Base-by-base conservation (phyloP, 2,888 invertebrate genomes). In the Epiperipatus broadwayi region DNA sequence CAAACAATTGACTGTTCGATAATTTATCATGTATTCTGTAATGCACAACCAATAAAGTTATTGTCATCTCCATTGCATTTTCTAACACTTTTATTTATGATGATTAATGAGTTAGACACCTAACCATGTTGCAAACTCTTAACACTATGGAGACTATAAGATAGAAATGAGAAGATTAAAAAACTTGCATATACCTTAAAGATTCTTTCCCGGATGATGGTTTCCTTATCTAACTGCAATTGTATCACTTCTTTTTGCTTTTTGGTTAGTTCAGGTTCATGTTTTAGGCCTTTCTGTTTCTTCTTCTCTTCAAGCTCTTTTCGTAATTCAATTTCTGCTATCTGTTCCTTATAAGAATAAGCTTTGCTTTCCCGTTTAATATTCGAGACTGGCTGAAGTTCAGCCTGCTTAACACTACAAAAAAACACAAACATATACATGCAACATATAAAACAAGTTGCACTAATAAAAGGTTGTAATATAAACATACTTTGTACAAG, bases 261-360 rank as follows among this genome's bases (percentile, higher is more conserved):
- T 8, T 41, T 44, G 35, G 40, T 42, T n/a, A 47, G 60, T 49
- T 73, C 70, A 0, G 72, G 71, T 31, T 72, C 73, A 34, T 53
- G 50, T 76, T 27, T 72, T 58, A 57, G 22, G 41, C 48, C 45
- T 50, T 55, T 43, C 10, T 50, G 53, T 41, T 51, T 71, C 38
- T 73, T 73, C 58, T 85, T 85, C 49, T 85, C 87, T 49, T 89
- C 89, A 15, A 91, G 63, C 61, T 93, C 91, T 43, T 84, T 72
- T n/a, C 81, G 68, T 38, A 93, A 64, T 54, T 91, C 84, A 47
- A 87, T 59, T 57, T 95, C 95, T 53, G 91, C 93, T 52, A 87
- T 68, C 57, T 97, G 95, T 44, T 95, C 95, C 55, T 87, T 84
- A 58, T 84, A 91, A 44, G 87, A 85, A 59, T 95, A 95, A 2